Base-by-base conservation (phyloP, 2,797 vertebrate genomes). In the Coreius guichenoti region DNA sequence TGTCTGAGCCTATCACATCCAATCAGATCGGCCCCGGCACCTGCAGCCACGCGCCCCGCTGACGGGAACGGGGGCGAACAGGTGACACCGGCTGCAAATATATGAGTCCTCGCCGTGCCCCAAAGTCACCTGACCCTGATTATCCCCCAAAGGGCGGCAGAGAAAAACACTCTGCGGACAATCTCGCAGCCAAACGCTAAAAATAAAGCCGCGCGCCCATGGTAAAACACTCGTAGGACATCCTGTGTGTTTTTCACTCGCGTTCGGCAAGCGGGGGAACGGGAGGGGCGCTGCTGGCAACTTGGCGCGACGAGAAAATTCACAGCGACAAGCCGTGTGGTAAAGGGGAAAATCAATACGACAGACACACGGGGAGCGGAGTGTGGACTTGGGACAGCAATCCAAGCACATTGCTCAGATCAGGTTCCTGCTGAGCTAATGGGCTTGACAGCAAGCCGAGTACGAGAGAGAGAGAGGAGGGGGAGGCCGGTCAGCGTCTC, bases 381-480 rank as follows among this genome's bases (percentile, higher is more conserved):
- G 97, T 96, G 96, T 96, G 95, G 97, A 96, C 96, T 96, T 81
- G 96, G 98, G 98, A 98, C 98, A 99, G 98, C 97, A 96, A 96
- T 98, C 97, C 96, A 95, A 98, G 96, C 96, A 94, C 97, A 98
- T 99, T 97, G 97, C 97, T 97, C 97, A 96, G 97, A 98, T 98
- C 97, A 98, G 91, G 94, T 94, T 96, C 95, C 94, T 85, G 90
- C 96, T 94, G 91, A 95, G 94, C 95, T 97, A 98, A 96, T 92
- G 19, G 96, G 84, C 80, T 93, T 98, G 98, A 99, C 98, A 99
- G 97, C 95, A 93, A 95, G 94, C 94, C 89, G 90, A 92, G 92
- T 5, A 89, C 90, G 79, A 51, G 72, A 8, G 29, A 17, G 80
- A 47, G 70, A 49, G 39, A 17, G 95, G 94, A 95, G 91, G 90